Conservation (phyloP, 2,888 invertebrate genomes). For the Clivina fossor region DNA sequence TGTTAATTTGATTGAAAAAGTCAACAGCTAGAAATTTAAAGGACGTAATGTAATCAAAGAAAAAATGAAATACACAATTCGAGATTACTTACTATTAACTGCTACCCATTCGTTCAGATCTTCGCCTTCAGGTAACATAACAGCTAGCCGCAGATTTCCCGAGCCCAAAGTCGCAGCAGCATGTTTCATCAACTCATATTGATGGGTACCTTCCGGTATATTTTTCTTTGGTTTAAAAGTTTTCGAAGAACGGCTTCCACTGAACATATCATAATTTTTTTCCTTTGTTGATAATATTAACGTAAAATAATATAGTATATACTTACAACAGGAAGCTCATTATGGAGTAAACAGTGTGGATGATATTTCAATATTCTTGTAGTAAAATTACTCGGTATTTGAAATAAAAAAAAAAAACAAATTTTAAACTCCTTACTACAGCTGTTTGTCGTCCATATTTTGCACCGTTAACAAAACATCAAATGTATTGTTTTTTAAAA, state of each 20-base stretch:
- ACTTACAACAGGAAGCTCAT: slow-evolving; percentile 35
- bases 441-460: slow-evolving; percentile 31
- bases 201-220: slow-evolving; percentile 97
- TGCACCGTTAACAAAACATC: slow-evolving; percentile 5
- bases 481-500: too few relatives aligned
- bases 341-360: slow-evolving; percentile 19
- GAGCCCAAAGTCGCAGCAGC: slow-evolving; percentile 98
- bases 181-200: slow-evolving; percentile 98
- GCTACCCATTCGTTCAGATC: slow-evolving; percentile 99
- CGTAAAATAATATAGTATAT: background rate
- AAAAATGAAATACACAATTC: slow-evolving; percentile 22
- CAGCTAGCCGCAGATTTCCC: slow-evolving; percentile 93
- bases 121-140: slow-evolving; percentile 97
- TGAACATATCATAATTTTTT: slow-evolving; percentile 52
- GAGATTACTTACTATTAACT: slow-evolving; percentile 87
- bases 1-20: slow-evolving; percentile 99
- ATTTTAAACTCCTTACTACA: slow-evolving; percentile 24
- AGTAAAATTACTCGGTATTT: slow-evolving; percentile 7
- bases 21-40: slow-evolving; percentile 84
- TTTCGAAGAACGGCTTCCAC: slow-evolving; percentile 89
- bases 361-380: slow-evolving; percentile 11
- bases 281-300: slow-evolving; percentile 1
- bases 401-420: slow-evolving; percentile 20
- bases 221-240: slow-evolving; percentile 99
- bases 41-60: slow-evolving; percentile 14